These are phyloP conservation scores for Hippocampus zosterae DNA, from an alignment of 2,113 vertebrate genomes.

Conservation along the genomic window DNA sequence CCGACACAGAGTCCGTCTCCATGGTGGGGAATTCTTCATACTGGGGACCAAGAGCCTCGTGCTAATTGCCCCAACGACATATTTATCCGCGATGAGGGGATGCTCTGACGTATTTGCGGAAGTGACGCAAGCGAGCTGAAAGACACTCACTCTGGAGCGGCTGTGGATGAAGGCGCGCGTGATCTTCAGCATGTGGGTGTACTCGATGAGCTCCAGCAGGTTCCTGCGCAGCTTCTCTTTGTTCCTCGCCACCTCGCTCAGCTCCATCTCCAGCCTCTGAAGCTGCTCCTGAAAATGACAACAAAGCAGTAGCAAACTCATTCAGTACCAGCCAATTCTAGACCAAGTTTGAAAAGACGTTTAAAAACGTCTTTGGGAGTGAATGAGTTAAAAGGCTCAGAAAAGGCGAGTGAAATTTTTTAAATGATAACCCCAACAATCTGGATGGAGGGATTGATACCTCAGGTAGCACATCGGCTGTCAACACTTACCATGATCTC, in stretches of 20 bases:
- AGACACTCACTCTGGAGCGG: constrained; percentile 77
- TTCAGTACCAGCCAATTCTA: no score
- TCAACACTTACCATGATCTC: constrained; percentile 86
- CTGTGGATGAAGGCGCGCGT: constrained; percentile 82
- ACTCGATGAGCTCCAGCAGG: constrained; percentile 89
- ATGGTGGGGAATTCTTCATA: constrained; percentile 88
- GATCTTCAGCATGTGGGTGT: constrained; percentile 87
- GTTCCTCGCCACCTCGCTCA: constrained; percentile 90
- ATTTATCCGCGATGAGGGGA: neutral
- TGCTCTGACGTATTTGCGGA: neutral
- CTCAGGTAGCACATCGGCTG: neutral
- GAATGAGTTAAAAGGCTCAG: no score
- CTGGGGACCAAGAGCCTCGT: constrained; percentile 79
- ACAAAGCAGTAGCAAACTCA: neutral
- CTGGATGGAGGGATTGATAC: neutral
- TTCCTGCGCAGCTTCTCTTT: constrained; percentile 91
- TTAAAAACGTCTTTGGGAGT: no score
- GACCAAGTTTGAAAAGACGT: no score
- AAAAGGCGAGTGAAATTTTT: no score
- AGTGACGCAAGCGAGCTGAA: neutral
- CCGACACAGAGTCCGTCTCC: constrained; percentile 82
- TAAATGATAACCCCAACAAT: neutral
- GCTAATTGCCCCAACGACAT: constrained; percentile 60
- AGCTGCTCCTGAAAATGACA: constrained; percentile 81
- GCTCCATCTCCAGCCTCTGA: constrained; percentile 90